Percentiles rank a stretch among this genome's conserved stretches.
phyloP scores from a whole-genome alignment of 2,888 invertebrate genomes.

The Acleris holmiana region DNA sequence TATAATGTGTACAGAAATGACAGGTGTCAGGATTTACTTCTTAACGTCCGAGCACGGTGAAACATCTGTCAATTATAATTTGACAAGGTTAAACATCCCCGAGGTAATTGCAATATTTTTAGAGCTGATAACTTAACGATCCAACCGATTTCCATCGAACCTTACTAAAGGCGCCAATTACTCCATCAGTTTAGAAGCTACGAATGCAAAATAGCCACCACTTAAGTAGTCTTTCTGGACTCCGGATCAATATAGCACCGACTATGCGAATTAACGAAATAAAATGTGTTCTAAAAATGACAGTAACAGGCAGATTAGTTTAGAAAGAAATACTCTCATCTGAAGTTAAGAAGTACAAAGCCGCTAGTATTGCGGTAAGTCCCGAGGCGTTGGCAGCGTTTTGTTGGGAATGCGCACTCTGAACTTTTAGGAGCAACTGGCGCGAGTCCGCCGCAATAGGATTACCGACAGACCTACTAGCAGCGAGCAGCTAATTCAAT shows the following conservation, averaged over 20 bases:
- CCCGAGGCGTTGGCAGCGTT: slow-evolving; percentile 57
- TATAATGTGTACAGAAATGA: no score
- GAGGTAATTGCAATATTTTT: no score
- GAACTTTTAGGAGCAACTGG: slow-evolving; percentile 70
- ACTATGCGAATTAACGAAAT: neutral
- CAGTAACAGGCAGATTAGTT: slow-evolving; percentile 19
- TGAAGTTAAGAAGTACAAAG: slow-evolving; percentile 41
- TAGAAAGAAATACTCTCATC: slow-evolving; percentile 27
- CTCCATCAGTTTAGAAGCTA: no score
- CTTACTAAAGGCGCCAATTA: no score
- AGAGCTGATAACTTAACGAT: no score
- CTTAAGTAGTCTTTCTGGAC: no score
- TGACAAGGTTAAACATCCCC: no score
- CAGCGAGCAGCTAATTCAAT: slow-evolving; percentile 67
- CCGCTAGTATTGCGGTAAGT: slow-evolving; percentile 50
- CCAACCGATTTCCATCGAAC: no score
- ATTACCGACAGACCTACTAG: slow-evolving; percentile 70
- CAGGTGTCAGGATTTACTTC: no score
- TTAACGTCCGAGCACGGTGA: no score
- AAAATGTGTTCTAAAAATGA: neutral
- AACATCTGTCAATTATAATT: no score
- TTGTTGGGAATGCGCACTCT: slow-evolving; percentile 55
- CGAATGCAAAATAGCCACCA: no score
- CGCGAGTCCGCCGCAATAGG: slow-evolving; percentile 72
- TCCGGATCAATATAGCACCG: neutral